A percentile compares a stretch with the other conserved stretches of the same genome.
Conservation (phyloP, 2,113 vertebrate genomes). For the Sciurus niger region DNA sequence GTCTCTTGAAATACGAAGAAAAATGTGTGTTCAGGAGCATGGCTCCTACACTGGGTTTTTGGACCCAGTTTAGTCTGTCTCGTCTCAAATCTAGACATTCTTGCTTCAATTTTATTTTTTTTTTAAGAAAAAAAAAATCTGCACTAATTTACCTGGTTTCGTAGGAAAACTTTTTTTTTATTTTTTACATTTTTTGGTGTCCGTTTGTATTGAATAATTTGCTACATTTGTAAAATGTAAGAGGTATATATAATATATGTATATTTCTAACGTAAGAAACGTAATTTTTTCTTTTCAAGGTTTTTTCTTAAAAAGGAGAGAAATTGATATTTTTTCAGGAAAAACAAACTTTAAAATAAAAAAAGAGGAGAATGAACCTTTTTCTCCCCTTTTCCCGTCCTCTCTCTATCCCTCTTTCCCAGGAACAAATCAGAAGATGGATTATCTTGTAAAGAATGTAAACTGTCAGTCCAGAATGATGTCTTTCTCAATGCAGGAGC, state of each 20-base stretch:
- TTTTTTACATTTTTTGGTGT: conserved; percentile 92
- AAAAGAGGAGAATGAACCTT: conserved; percentile 86
- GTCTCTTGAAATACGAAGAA: conserved; percentile 81
- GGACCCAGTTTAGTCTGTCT: conserved; percentile 85
- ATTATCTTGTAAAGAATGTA: conserved; percentile 75
- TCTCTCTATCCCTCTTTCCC: conserved; percentile 77
- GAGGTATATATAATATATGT: conserved; percentile 94
- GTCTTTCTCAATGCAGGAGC: conserved; percentile 69
- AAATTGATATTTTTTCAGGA: conserved; percentile 92
- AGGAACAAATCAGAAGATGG: conserved; percentile 82
- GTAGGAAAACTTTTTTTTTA: conserved; percentile 89
- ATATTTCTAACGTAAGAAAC: conserved; percentile 93
- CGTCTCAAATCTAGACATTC: conserved; percentile 89
- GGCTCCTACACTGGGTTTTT: conserved; percentile 78
- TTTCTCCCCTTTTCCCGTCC: conserved; percentile 84
- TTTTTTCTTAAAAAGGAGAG: conserved; percentile 92
- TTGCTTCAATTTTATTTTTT: conserved; percentile 91
- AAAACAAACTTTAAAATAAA: conserved; percentile 91
- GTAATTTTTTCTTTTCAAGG: conserved; percentile 92
- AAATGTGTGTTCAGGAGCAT: conserved; percentile 85
- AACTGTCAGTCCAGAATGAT: conserved; percentile 82
- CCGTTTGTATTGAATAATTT: conserved; percentile 92
- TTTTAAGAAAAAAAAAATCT: conserved; percentile 85
- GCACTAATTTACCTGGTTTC: conserved; percentile 93
- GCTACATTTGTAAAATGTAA: conserved; percentile 94